A percentile compares a stretch with the other conserved stretches of the same genome.
These are phyloP conservation scores for Gymnodraco acuticeps DNA, from an alignment of 2,797 vertebrate genomes.

Conservation along the genomic window DNA sequence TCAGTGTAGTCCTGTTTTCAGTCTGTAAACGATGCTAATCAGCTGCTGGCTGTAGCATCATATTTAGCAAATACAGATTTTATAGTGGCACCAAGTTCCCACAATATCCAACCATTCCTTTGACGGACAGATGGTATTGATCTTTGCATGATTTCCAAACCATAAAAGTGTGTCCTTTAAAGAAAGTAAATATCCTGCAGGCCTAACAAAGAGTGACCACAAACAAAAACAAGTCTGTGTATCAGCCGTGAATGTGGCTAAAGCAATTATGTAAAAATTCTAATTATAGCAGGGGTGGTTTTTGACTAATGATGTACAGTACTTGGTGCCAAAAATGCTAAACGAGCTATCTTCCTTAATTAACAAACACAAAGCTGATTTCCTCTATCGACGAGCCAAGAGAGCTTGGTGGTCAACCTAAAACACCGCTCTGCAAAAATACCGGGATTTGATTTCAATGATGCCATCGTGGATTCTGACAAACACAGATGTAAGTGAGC, in stretches of 20 bases:
- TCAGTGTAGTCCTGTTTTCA: neutral
- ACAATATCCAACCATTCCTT: neutral
- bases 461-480: constrained; percentile 35
- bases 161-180: neutral
- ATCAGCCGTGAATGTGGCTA: constrained; percentile 14
- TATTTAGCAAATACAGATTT: neutral
- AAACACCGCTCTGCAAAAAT: constrained; percentile 19
- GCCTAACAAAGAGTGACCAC: neutral
- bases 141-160: neutral
- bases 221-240: constrained; percentile 4
- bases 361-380: constrained; percentile 34
- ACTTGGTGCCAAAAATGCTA: constrained; percentile 19
- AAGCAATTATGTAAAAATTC: constrained; percentile 15
- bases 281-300: constrained; percentile 9
- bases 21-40: neutral
- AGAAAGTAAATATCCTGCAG: neutral
- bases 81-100: neutral
- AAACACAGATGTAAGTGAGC: constrained; percentile 57
- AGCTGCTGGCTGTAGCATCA: neutral
- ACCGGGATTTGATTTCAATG: constrained; percentile 18
- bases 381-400: constrained; percentile 28
- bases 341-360: constrained; percentile 28
- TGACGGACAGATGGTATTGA: neutral
- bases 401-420: constrained; percentile 28
- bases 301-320: constrained; percentile 25